Evolutionary conservation across 2,797 vertebrate species (phyloP).

Genomic region (Catamblyrhynchus diadema): DNA sequence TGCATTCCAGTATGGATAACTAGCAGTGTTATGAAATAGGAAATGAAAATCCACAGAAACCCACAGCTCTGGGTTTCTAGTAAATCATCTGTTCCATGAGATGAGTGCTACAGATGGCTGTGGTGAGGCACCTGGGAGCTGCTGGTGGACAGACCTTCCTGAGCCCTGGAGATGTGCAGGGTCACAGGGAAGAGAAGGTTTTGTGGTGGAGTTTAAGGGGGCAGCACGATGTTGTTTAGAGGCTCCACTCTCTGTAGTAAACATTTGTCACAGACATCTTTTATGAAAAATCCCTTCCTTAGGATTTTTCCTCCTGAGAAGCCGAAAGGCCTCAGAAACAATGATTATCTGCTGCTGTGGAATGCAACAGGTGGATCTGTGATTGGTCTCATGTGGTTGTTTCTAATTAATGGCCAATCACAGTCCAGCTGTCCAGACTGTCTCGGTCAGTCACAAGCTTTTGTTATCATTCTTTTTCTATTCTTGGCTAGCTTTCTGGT

Average conservation of each 20-base stretch:
- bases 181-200: background rate
- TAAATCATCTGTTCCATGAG: background rate
- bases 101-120: background rate
- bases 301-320: no score
- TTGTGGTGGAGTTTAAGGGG: background rate
- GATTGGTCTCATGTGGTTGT: no score
- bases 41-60: background rate
- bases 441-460: no score
- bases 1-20: background rate
- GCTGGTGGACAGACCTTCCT: background rate
- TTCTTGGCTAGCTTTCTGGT: no score
- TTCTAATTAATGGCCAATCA: no score
- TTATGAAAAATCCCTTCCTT: no score
- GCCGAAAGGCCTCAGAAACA: no score
- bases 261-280: no score
- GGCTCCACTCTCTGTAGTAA: background rate
- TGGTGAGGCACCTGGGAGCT: background rate
- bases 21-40: background rate
- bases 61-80: accelerated
- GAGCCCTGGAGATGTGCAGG: background rate
- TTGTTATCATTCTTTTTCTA: no score
- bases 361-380: no score
- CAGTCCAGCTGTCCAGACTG: no score
- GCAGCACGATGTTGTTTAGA: accelerated
- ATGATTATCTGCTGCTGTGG: no score